Conservation (phyloP, 2,113 vertebrate genomes). For the Pardalotus punctatus region DNA sequence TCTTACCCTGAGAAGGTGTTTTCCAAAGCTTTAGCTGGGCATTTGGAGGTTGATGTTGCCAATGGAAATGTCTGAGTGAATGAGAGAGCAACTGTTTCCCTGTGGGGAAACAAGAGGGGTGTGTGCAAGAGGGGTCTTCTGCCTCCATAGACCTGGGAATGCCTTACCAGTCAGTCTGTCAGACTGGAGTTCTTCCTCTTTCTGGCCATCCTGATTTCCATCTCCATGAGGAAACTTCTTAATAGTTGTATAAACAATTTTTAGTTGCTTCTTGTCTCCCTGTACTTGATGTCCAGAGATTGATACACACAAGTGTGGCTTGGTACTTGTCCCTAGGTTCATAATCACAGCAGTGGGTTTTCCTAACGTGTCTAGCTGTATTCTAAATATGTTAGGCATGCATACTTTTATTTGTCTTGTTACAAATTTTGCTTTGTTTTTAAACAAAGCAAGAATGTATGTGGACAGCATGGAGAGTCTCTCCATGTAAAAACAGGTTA, state of each 20-base stretch:
- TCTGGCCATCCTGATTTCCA: not conserved
- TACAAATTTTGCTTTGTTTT: not conserved
- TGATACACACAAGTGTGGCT: not conserved
- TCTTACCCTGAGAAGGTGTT: not conserved
- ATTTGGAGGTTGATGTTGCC: not conserved
- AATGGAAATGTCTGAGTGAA: not conserved
- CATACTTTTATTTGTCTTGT: not conserved
- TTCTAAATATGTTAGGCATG: not conserved
- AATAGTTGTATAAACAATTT: not conserved
- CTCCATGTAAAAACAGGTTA: not conserved
- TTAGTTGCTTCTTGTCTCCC: not conserved
- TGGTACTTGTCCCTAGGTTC: not conserved
- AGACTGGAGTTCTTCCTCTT: not conserved
- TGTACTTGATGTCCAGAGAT: not conserved
- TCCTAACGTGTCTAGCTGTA: not conserved
- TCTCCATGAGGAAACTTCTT: not conserved
- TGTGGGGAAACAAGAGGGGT: too few species aligned
- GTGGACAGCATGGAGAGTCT: not conserved
- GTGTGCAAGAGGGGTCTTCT: not conserved
- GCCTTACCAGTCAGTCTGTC: not conserved
- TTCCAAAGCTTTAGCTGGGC: not conserved
- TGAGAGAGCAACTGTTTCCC: not conserved
- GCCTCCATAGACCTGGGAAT: not conserved
- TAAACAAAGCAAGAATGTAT: not conserved
- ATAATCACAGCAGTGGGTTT: not conserved